These are phyloP conservation scores for Clitarchus hookeri DNA, from an alignment of 2,888 invertebrate genomes.

Conservation along the genomic window DNA sequence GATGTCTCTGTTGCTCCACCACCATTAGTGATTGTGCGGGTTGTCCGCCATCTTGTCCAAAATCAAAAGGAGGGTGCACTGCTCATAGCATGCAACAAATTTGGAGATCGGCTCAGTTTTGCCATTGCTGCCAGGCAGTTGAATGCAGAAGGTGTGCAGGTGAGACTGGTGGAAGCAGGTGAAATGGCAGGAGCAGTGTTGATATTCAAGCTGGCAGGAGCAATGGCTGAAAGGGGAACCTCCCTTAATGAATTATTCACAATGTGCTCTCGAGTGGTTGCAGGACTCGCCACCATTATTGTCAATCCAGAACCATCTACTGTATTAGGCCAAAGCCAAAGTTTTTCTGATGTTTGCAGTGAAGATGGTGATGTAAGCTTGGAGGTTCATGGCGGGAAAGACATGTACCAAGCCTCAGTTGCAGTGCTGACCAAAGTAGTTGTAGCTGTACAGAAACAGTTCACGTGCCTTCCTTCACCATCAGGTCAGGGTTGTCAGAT, in stretches of 20 bases:
- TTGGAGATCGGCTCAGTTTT: conserved; percentile 80
- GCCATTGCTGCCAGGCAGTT: conserved; percentile 79
- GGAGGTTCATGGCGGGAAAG: conserved; percentile 63
- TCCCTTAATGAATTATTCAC: conserved; percentile 52
- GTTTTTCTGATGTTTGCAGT: conserved; percentile 44
- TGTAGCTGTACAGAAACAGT: background rate
- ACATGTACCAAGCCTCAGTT: conserved; percentile 50
- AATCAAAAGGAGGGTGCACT: conserved; percentile 60
- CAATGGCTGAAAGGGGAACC: conserved; percentile 56
- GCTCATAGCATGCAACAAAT: conserved; percentile 74
- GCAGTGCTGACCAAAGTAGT: conserved; percentile 48
- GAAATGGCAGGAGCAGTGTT: conserved; percentile 58
- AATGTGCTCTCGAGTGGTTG: conserved; percentile 24
- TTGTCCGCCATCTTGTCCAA: conserved; percentile 32
- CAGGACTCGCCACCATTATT: conserved; percentile 68
- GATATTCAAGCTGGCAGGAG: conserved; percentile 57
- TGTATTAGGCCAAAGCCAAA: conserved; percentile 54
- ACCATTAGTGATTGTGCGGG: conserved; percentile 29
- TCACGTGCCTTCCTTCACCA: background rate
- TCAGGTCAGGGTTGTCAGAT: conserved; percentile 48
- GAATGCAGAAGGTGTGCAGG: conserved; percentile 62
- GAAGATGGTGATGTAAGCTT: conserved; percentile 56
- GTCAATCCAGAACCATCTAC: conserved; percentile 70
- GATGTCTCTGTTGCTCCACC: conserved; percentile 43
- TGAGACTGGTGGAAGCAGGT: conserved; percentile 50